Evolutionary conservation across 2,888 invertebrate species (phyloP), one percentile per base, ranked within the genome.

Genomic region (Eumacrocentrus americanus): DNA sequence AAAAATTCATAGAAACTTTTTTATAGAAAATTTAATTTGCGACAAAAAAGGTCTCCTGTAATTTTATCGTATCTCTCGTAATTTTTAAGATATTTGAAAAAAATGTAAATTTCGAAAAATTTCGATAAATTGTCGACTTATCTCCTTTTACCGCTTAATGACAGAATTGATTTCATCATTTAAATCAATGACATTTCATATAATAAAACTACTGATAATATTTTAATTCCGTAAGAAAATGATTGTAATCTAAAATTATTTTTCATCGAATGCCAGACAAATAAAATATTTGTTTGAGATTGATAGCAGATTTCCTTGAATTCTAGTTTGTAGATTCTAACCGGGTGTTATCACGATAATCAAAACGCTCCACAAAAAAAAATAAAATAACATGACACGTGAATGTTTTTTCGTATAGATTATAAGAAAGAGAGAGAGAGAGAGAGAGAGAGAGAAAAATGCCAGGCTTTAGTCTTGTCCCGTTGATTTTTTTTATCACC

Each of bases 401-500:
- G 18, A 40, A 37, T n/a, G n/a, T n/a, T n/a, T n/a, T n/a, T n/a
- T n/a, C n/a, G n/a, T n/a, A n/a, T n/a, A n/a, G n/a, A n/a, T n/a
- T n/a, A n/a, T 42, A 46, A 50, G 46, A 51, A 58, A 44, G 20
- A 35, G 42, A 40, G 23, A 29, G 5, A 16, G 38, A 40, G 25
- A 48, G 16, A 35, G 22, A 11, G n/a, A 52, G 23, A 52, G 20
- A 20, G 35, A 29, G 4, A 51, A 20, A 18, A 14, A 29, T 20
- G n/a, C n/a, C n/a, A n/a, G n/a, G n/a, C n/a, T n/a, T n/a, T n/a
- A n/a, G n/a, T n/a, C n/a, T 50, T 50, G 16, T 16, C 23, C 37
- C 14, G 38, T 29, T 44, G 25, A 46, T 16, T 61, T 44, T 44
- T 50, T 60, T 52, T 56, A 56, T 56, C 60, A 52, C 14, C 29